Evolutionary conservation across 2,113 vertebrate species (phyloP).

Genomic region (Poicephalus gulielmi): DNA sequence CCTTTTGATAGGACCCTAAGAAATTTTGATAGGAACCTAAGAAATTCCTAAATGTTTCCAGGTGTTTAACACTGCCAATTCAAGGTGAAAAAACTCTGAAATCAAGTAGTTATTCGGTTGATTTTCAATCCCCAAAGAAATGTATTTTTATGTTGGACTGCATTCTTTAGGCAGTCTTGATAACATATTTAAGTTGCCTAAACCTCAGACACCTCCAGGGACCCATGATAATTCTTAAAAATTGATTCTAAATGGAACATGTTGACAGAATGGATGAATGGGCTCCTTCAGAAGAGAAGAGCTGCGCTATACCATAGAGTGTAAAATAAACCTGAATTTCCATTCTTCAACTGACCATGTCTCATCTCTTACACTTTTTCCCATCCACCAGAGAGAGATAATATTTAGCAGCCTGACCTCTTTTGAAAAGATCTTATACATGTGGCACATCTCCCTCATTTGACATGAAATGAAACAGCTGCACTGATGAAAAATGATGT

Average conservation of each 20-base stretch:
- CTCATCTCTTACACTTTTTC: background rate
- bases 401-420: background rate
- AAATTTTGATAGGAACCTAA: no score
- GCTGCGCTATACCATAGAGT: background rate
- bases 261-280: background rate
- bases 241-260: background rate
- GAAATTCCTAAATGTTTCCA: background rate
- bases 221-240: accelerated
- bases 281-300: background rate
- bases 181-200: accelerated
- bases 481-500: background rate
- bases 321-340: background rate
- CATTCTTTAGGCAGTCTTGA: background rate
- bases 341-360: no score
- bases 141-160: accelerated
- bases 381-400: background rate
- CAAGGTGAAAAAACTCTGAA: background rate
- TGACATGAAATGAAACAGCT: background rate
- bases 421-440: background rate
- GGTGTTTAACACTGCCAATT: background rate
- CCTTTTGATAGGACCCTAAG: background rate
- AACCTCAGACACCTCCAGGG: background rate
- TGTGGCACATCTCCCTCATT: background rate
- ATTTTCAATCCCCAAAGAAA: background rate
- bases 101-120: background rate